Base-by-base conservation (phyloP, 2,888 invertebrate species). In the Sipunculus nudus region DNA sequence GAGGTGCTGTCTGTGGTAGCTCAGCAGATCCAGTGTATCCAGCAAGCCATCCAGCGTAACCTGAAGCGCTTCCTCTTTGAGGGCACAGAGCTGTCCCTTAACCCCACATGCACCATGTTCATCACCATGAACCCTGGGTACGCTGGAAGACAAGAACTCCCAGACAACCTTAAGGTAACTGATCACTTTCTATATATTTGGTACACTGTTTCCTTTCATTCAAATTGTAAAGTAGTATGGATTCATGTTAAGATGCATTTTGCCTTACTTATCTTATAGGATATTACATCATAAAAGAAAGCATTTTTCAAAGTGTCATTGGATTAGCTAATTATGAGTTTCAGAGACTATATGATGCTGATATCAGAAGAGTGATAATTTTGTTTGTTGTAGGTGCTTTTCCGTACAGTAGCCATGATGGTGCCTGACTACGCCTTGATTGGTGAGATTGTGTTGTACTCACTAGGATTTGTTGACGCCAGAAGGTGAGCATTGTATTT, bases 1-100 rank as follows among this genome's bases (percentile, higher is more conserved):
- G 94, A 95, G 81, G 94, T 95, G 59, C 84, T 96, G 58, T 95
- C 95, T 2, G 94, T 96, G 61, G 92, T 96, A 31, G 94, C 94
- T 25, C 96, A 96, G 85, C 96, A 96, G 86, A 94, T 96, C 83
- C 88, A 92, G 58, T 91, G 92, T 80, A 94, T 96, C 80, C 94
- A 94, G 86, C 89, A 91, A 76, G 95, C 95, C 0, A 90, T 95
- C 0, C 89, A 94, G 69, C 88, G 90, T 57, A 88, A 91, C 58
- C 88, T 89, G 75, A 91, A 92, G 78, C 89, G 89, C 66, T 94
- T 96, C 85, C 85, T 91, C 53, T 95, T 84, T 76, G 84, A 84
- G 66, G 84, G 83, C 23, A 83, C 84, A 19, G 82, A 83, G 65
- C 73, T 84, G 52, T 73, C 78, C 19, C 75, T 84, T 40, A 75